Evolutionary conservation across 2,113 vertebrate genomes (phyloP).

Genomic region (Cebus imitator): DNA sequence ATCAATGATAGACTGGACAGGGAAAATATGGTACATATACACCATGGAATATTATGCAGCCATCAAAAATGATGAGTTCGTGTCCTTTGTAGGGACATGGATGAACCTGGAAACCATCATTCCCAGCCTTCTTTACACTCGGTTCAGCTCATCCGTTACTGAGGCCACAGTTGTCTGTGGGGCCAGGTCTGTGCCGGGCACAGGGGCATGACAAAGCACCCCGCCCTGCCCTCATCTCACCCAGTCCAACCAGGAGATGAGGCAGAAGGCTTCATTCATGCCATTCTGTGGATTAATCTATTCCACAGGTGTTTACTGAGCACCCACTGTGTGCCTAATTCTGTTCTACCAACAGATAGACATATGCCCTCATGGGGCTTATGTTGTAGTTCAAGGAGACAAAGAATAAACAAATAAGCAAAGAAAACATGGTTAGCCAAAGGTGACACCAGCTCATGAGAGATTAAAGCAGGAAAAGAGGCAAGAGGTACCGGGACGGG

Average conservation of each 20-base stretch:
- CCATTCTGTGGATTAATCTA: background rate
- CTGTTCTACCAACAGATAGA: background rate
- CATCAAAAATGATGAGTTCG: too few relatives aligned
- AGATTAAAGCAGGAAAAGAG: background rate
- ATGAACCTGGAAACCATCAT: too few relatives aligned
- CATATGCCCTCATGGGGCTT: background rate
- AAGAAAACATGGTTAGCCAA: background rate
- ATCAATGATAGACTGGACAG: too few relatives aligned
- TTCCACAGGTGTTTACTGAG: background rate
- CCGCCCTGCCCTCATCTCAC: background rate
- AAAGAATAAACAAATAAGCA: background rate
- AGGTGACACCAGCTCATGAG: background rate
- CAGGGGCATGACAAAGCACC: background rate
- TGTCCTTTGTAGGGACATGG: too few relatives aligned
- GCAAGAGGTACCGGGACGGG: background rate
- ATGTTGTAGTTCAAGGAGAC: background rate
- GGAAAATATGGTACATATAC: too few relatives aligned
- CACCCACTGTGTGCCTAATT: background rate
- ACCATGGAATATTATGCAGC: too few relatives aligned
- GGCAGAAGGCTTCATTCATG: background rate
- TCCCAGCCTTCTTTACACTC: background rate
- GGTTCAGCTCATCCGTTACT: background rate
- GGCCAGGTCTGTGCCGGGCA: background rate
- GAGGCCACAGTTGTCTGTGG: accelerated
- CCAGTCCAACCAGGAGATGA: background rate